Percentiles rank a stretch among this genome's conserved stretches.
phyloP scores from a whole-genome alignment of 2,113 vertebrate genomes.

The Thunnus maccoyii region DNA sequence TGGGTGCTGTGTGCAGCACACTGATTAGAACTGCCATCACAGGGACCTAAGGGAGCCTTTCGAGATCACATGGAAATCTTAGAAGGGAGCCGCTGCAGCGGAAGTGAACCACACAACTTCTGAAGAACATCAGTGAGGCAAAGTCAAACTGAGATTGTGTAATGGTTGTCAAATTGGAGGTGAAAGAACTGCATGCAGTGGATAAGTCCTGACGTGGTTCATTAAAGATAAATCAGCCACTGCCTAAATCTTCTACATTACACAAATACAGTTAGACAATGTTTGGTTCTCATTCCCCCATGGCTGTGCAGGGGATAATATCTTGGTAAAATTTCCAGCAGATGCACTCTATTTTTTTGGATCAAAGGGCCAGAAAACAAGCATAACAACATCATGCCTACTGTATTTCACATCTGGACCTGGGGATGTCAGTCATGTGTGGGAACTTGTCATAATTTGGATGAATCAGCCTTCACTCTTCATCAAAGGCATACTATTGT shows the following conservation, averaged over 20 bases:
- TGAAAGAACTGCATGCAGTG: constrained; percentile 35
- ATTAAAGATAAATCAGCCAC: constrained; percentile 45
- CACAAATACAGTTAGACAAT: constrained; percentile 32
- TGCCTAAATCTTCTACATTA: constrained; percentile 25
- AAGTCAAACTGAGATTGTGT: constrained; percentile 26
- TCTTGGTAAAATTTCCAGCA: constrained; percentile 54
- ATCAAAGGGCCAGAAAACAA: constrained; percentile 67
- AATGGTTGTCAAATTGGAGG: constrained; percentile 34
- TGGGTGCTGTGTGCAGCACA: constrained; percentile 42
- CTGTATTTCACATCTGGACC: constrained; percentile 56
- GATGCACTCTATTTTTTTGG: constrained; percentile 56
- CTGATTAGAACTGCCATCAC: constrained; percentile 68
- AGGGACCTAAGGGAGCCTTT: constrained; percentile 53
- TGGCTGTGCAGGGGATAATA: constrained; percentile 28
- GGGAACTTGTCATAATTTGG: constrained; percentile 30
- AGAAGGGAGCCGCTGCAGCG: constrained; percentile 2
- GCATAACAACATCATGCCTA: constrained; percentile 25
- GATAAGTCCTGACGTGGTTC: constrained; percentile 34
- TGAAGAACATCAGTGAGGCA: constrained; percentile 16
- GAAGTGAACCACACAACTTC: constrained; percentile 23
- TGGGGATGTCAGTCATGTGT: constrained; percentile 27
- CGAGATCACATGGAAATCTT: constrained; percentile 31
- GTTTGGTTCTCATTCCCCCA: constrained; percentile 46
- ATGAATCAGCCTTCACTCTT: constrained; percentile 28
- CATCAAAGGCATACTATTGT: constrained; percentile 26